phyloP scores from a whole-genome alignment of 2,888 invertebrate species.

The Ariolimax columbianus region DNA sequence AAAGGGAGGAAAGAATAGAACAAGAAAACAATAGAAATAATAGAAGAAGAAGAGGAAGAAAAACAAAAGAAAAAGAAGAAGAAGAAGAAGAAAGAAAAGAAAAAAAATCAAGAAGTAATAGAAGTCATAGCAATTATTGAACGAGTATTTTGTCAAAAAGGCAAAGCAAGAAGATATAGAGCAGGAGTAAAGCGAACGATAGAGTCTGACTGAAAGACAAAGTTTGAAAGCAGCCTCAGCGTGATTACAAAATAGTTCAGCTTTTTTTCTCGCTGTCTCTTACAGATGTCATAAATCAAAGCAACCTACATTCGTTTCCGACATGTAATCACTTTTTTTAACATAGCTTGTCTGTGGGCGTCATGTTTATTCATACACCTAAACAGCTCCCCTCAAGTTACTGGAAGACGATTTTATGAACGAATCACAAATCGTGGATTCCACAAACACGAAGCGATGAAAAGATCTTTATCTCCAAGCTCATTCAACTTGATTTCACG shows the following conservation, averaged over 20 bases:
- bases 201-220: no score
- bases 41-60: no score
- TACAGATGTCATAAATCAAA: neutral
- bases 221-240: neutral
- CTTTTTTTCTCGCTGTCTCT: neutral
- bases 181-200: no score
- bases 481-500: neutral
- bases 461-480: neutral
- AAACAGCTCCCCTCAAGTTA: neutral
- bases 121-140: no score
- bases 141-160: no score
- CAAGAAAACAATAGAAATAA: no score
- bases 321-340: conserved; percentile 8
- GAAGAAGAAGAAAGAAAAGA: no score
- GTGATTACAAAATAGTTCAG: neutral
- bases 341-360: neutral
- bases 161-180: no score
- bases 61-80: no score
- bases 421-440: neutral
- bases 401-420: neutral
- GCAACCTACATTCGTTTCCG: conserved; percentile 9
- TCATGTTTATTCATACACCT: conserved; percentile 28
- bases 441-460: neutral
- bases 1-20: no score
- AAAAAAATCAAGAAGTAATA: no score